These are phyloP conservation scores for Pseudachorutes palmiensis DNA, from an alignment of 1,140 invertebrate species.

Conservation along the genomic window DNA sequence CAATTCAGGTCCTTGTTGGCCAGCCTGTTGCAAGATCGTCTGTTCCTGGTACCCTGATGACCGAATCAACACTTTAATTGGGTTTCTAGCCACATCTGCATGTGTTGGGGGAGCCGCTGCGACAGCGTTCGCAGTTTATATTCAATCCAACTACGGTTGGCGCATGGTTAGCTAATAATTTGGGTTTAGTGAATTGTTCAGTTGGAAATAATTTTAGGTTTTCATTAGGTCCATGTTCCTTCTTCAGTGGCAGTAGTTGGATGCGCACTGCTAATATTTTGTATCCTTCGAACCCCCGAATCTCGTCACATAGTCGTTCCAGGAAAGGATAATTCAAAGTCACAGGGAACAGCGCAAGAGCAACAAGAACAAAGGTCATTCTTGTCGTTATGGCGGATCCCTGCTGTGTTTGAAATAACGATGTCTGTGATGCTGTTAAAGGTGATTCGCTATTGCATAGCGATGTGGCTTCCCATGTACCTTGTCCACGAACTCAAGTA, in stretches of 20 bases:
- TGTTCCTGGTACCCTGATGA: slow-evolving; percentile 47
- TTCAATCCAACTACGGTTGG: slow-evolving; percentile 47
- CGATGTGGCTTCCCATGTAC: slow-evolving; percentile 51
- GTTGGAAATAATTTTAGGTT: too few relatives aligned
- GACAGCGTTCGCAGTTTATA: slow-evolving; percentile 46
- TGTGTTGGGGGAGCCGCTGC: slow-evolving; percentile 48
- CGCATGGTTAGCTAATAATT: too few relatives aligned
- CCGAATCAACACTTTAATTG: slow-evolving; percentile 46
- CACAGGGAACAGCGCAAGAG: not conserved
- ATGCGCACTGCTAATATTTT: slow-evolving; percentile 43
- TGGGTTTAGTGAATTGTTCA: too few relatives aligned
- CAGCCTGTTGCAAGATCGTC: slow-evolving; percentile 45
- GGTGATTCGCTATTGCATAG: slow-evolving; percentile 50
- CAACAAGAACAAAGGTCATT: slow-evolving; percentile 14
- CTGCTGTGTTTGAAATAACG: slow-evolving; percentile 47
- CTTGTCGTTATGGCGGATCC: slow-evolving; percentile 40
- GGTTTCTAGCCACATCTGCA: slow-evolving; percentile 48
- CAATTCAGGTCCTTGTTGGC: slow-evolving; percentile 29
- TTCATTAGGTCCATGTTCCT: slow-evolving; percentile 42
- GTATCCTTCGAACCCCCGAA: slow-evolving; percentile 42
- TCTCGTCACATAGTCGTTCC: slow-evolving; percentile 43
- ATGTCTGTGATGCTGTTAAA: slow-evolving; percentile 49
- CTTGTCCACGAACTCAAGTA: slow-evolving; percentile 47
- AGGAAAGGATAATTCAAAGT: slow-evolving; percentile 40
- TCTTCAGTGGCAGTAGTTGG: slow-evolving; percentile 44